Percentiles rank a stretch among this genome's conserved stretches.
phyloP scores from a whole-genome alignment of 2,888 invertebrate genomes.

The Entomobrya proxima region DNA sequence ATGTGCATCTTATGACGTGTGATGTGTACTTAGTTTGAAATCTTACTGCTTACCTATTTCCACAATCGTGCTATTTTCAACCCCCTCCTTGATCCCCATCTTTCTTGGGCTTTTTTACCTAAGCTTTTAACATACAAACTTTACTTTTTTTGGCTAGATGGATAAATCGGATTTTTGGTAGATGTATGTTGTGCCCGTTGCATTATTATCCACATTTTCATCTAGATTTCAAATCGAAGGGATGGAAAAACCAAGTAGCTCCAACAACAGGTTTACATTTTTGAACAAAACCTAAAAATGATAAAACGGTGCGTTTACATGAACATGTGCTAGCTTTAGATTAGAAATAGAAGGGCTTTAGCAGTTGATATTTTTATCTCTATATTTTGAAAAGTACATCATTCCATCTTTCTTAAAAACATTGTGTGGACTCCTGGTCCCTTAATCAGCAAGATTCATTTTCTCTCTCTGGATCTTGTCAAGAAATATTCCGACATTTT shows the following conservation, averaged over 20 bases:
- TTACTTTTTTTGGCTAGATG: not conserved
- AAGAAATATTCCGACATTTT: slow-evolving; percentile 52
- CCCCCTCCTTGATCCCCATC: not conserved
- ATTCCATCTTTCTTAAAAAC: not conserved
- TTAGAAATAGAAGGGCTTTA: not conserved
- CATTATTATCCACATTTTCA: slow-evolving; percentile 35
- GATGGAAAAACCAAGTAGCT: not conserved
- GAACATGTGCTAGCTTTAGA: not conserved
- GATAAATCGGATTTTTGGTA: slow-evolving; percentile 20
- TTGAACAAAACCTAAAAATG: not conserved
- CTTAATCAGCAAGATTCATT: slow-evolving; percentile 50
- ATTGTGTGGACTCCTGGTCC: slow-evolving; percentile 6
- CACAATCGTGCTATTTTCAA: not conserved
- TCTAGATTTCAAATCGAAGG: not conserved
- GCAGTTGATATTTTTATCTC: slow-evolving; percentile 21
- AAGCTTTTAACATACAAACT: not conserved
- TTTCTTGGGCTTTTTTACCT: not conserved
- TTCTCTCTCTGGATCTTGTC: slow-evolving; percentile 43
- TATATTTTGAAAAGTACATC: slow-evolving; percentile 10
- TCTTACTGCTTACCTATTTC: not conserved
- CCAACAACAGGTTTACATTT: slow-evolving; percentile 35
- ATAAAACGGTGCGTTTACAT: not conserved
- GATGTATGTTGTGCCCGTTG: not conserved
- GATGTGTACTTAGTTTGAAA: not conserved
- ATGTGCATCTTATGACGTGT: not conserved